Percentiles rank a stretch among this genome's conserved stretches.
phyloP scores from a whole-genome alignment of 2,113 vertebrate species.

The Takifugu flavidus region DNA sequence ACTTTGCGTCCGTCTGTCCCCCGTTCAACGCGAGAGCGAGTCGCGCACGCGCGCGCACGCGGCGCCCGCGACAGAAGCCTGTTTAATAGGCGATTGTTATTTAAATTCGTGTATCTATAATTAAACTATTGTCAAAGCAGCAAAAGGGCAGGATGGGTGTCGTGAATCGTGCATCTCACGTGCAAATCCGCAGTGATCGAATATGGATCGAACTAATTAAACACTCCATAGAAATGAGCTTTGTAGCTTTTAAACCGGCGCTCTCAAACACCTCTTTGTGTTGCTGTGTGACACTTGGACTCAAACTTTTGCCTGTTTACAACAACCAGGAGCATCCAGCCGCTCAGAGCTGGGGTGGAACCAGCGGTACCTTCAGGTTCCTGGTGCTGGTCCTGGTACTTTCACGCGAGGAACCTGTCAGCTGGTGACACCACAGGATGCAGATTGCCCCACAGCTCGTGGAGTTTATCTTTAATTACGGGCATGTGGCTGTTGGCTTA shows the following conservation, averaged over 20 bases:
- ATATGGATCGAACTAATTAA: conserved; percentile 57
- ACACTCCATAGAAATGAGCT: conserved; percentile 39
- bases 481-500: conserved; percentile 53
- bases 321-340: too few species aligned
- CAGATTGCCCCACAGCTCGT: conserved; percentile 48
- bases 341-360: too few species aligned
- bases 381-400: background rate
- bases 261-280: background rate
- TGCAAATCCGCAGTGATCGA: conserved; percentile 37
- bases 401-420: background rate
- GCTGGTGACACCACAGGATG: conserved; percentile 33
- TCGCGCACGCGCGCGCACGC: conserved; percentile 3
- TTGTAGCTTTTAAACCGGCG: conserved; percentile 6
- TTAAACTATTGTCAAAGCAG: conserved; percentile 14
- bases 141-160: background rate
- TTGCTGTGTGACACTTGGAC: background rate
- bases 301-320: too few species aligned
- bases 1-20: conserved; percentile 8
- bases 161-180: conserved; percentile 17
- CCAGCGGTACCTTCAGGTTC: background rate
- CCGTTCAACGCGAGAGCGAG: background rate
- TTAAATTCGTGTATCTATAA: conserved; percentile 25
- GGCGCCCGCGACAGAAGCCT: conserved; percentile 10
- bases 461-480: conserved; percentile 63
- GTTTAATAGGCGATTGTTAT: conserved; percentile 6